Evolutionary conservation across 2,888 invertebrate genomes (phyloP).

Genomic region (Chalcis sispes): DNA sequence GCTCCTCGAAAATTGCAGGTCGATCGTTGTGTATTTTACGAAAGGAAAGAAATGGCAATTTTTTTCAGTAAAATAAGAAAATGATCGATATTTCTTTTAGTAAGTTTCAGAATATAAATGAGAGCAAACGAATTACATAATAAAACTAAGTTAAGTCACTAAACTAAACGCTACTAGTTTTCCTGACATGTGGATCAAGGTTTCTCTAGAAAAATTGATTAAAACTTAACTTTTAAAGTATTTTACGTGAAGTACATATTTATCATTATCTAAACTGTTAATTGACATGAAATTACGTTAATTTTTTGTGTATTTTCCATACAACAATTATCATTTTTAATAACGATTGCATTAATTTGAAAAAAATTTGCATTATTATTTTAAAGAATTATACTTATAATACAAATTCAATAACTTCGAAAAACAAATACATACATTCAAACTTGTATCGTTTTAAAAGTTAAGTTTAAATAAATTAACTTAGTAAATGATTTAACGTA

Average conservation of each 20-base stretch:
- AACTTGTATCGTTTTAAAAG: not conserved
- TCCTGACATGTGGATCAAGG: not conserved
- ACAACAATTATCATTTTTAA: too few relatives aligned
- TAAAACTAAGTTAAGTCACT: slow-evolving; percentile 20
- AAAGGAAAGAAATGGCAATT: slow-evolving; percentile 56
- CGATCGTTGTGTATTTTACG: slow-evolving; percentile 12
- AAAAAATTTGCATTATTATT: too few relatives aligned
- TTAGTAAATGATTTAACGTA: slow-evolving; percentile 10
- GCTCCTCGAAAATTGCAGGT: slow-evolving; percentile 51
- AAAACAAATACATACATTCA: too few relatives aligned
- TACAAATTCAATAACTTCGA: too few relatives aligned
- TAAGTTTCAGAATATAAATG: slow-evolving; percentile 15
- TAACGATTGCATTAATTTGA: too few relatives aligned
- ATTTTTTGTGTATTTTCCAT: too few relatives aligned
- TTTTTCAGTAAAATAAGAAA: slow-evolving; percentile 11
- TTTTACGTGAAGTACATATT: too few relatives aligned
- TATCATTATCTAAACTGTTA: too few relatives aligned
- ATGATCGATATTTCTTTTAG: slow-evolving; percentile 14
- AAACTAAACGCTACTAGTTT: slow-evolving; percentile 25
- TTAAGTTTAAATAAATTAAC: not conserved
- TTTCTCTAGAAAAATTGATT: too few relatives aligned
- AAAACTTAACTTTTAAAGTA: too few relatives aligned
- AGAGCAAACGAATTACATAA: not conserved
- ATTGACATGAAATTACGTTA: too few relatives aligned
- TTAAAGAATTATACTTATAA: too few relatives aligned